Conservation (phyloP, 2,113 vertebrate genomes). For the Pantherophis guttatus region DNA sequence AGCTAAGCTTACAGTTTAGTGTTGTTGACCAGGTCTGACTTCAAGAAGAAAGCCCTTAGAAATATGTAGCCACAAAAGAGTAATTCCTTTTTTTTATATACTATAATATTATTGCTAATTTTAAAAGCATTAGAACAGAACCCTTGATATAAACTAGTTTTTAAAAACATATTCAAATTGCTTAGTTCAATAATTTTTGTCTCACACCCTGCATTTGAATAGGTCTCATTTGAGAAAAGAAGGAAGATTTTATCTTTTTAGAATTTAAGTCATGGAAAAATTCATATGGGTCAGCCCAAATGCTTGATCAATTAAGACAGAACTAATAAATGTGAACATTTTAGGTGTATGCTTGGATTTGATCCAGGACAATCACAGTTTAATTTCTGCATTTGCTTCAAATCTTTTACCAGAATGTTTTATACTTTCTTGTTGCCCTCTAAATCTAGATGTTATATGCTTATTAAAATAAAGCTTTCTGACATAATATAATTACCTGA, state of each 20-base stretch:
- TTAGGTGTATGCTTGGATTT: background rate
- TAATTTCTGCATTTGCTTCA: background rate
- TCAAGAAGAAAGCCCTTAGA: background rate
- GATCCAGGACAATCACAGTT: background rate
- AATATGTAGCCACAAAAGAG: background rate
- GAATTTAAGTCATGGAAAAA: background rate
- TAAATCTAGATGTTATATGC: background rate
- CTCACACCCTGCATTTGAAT: background rate
- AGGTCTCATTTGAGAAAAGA: background rate
- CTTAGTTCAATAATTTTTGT: background rate
- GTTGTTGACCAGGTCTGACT: background rate
- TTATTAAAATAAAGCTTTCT: background rate
- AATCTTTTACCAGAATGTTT: background rate
- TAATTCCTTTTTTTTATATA: background rate
- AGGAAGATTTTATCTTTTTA: background rate
- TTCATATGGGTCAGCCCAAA: background rate
- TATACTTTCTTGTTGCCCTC: background rate
- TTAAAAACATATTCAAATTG: background rate
- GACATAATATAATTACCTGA: background rate
- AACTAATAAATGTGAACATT: background rate
- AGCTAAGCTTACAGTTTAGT: background rate
- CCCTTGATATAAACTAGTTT: background rate
- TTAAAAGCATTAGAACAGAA: background rate
- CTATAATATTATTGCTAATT: background rate
- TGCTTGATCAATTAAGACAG: background rate